A percentile compares a stretch with the other conserved stretches of the same genome.
These are phyloP conservation scores for Scolopax mira DNA, from an alignment of 2,113 vertebrate genomes.

Conservation along the genomic window DNA sequence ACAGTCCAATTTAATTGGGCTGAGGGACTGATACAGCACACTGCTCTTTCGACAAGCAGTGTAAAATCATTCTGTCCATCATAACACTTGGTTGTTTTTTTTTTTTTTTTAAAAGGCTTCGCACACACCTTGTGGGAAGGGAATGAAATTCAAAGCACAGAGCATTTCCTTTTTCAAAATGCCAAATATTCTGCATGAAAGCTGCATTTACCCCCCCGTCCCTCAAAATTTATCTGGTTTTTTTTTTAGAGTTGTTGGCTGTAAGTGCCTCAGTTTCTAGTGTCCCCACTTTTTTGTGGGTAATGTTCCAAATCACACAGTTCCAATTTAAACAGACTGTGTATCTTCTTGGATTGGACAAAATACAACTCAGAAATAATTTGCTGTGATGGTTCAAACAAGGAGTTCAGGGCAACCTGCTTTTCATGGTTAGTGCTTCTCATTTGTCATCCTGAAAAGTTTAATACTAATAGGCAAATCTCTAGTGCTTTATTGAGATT, in stretches of 20 bases:
- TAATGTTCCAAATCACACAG: background rate
- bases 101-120: background rate
- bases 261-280: background rate
- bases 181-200: background rate
- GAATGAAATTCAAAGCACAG: conserved; percentile 42
- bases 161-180: background rate
- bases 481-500: conserved; percentile 50
- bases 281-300: background rate
- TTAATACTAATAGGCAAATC: conserved; percentile 73
- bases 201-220: background rate
- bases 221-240: background rate
- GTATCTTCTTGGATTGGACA: conserved; percentile 1
- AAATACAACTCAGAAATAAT: conserved; percentile 16
- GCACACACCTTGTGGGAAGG: background rate
- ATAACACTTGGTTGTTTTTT: background rate
- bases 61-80: conserved; percentile 69
- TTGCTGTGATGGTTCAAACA: background rate
- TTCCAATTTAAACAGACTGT: background rate
- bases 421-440: conserved; percentile 71
- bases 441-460: conserved; percentile 77
- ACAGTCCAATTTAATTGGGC: conserved; percentile 68
- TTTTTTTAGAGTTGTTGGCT: background rate
- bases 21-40: conserved; percentile 23
- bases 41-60: conserved; percentile 55
- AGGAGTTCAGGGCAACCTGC: conserved; percentile 56